phyloP scores from a whole-genome alignment of 35 echinoderm and acorn worm species.

The Lytechinus pictus region DNA sequence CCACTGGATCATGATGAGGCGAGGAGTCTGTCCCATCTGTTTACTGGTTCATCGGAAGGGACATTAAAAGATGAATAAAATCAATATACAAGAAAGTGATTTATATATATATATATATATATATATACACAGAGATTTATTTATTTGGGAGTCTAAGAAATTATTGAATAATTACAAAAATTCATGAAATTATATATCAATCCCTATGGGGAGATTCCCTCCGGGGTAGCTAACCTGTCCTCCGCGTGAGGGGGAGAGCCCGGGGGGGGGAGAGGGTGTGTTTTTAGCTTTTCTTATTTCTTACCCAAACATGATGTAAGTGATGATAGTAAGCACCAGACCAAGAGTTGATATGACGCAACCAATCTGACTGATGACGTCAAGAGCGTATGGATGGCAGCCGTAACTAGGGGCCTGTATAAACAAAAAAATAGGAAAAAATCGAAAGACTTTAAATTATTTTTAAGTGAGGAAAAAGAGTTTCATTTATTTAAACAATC shows the following conservation, averaged over 20 bases:
- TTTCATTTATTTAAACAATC: too few species aligned
- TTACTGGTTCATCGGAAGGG: not conserved
- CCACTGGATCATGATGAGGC: constrained; percentile 50
- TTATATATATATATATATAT: too few species aligned
- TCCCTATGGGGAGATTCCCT: too few species aligned
- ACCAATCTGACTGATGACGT: constrained; percentile 24
- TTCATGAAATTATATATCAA: too few species aligned
- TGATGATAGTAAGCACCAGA: constrained; percentile 23
- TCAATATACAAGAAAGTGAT: too few species aligned
- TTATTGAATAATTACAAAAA: too few species aligned
- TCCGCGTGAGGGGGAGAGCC: not conserved
- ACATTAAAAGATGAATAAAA: not conserved
- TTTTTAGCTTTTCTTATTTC: not conserved
- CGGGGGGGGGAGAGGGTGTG: too few species aligned
- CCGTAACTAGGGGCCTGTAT: constrained; percentile 30
- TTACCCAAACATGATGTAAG: constrained; percentile 50
- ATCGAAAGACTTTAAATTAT: too few species aligned
- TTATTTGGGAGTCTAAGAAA: too few species aligned
- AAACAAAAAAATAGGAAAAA: too few species aligned
- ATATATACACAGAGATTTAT: too few species aligned
- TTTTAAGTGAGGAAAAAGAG: too few species aligned
- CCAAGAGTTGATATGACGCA: constrained; percentile 16
- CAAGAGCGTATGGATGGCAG: constrained; percentile 23
- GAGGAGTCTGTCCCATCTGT: constrained; percentile 48
- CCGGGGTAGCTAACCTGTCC: not conserved